A percentile compares a stretch with the other conserved stretches of the same genome.
These are phyloP conservation scores for Aphis gossypii DNA, from an alignment of 1,140 invertebrate genomes.

Conservation along the genomic window DNA sequence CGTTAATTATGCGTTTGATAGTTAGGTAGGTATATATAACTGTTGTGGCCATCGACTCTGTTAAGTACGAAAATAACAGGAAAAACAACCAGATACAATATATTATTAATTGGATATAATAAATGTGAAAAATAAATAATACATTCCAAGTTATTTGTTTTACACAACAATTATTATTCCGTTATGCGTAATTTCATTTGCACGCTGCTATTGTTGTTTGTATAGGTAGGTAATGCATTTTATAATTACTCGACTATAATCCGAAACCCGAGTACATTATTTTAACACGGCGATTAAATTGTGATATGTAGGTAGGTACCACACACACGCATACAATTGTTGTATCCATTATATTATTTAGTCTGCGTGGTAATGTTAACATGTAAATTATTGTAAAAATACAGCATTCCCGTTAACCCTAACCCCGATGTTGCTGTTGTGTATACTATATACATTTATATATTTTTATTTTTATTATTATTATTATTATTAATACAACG, in stretches of 20 bases:
- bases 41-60: not conserved
- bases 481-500: not conserved
- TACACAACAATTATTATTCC: not conserved
- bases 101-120: not conserved
- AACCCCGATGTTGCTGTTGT: not conserved
- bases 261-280: slow-evolving; percentile 13
- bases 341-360: not conserved
- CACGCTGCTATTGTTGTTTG: not conserved
- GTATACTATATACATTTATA: not conserved
- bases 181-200: not conserved
- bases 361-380: not conserved
- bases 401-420: not conserved
- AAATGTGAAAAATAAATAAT: not conserved
- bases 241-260: not conserved
- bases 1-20: not conserved
- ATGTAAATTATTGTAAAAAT: slow-evolving; percentile 20
- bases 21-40: not conserved
- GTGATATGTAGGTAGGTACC: not conserved
- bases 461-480: not conserved
- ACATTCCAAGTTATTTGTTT: not conserved
- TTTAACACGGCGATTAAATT: slow-evolving; percentile 9
- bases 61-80: not conserved
- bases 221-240: slow-evolving; percentile 10
- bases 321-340: not conserved
- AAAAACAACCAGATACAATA: not conserved